These are phyloP conservation scores for Coluber constrictor DNA, from an alignment of 2,797 vertebrate species.

Conservation along the genomic window DNA sequence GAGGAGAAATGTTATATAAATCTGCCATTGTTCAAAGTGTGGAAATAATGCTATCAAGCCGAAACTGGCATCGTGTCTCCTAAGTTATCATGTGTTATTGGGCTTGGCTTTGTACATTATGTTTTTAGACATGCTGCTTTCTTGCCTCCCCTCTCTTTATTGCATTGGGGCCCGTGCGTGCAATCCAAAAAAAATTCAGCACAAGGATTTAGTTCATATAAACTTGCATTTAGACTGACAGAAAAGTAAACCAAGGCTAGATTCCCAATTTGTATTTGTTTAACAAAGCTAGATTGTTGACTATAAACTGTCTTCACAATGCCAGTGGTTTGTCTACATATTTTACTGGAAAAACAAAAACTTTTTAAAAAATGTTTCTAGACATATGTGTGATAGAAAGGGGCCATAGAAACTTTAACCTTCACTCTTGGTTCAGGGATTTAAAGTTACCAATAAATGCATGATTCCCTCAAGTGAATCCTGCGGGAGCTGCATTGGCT, in stretches of 20 bases:
- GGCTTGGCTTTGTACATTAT: background rate
- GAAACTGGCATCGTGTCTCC: background rate
- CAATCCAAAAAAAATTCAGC: background rate
- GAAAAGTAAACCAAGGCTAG: background rate
- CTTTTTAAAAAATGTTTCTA: background rate
- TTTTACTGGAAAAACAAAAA: background rate
- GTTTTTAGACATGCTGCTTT: background rate
- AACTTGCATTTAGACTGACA: conserved; percentile 28
- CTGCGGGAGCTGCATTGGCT: too few species aligned
- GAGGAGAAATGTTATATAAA: conserved; percentile 7
- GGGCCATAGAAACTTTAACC: background rate
- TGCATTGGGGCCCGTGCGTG: background rate
- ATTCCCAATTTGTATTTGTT: conserved; percentile 14
- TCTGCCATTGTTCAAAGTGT: conserved; percentile 4
- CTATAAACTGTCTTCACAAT: background rate
- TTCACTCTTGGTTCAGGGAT: conserved; percentile 22
- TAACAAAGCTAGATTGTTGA: conserved; percentile 32
- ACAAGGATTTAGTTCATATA: conserved; percentile 13
- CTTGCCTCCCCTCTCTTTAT: background rate
- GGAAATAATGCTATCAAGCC: background rate
- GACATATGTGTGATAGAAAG: conserved; percentile 24
- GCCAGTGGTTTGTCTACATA: background rate
- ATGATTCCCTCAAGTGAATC: background rate
- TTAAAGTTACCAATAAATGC: conserved; percentile 1
- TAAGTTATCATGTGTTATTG: background rate